Base-by-base conservation (phyloP, 1,140 invertebrate species). In the Gryllus bimaculatus region DNA sequence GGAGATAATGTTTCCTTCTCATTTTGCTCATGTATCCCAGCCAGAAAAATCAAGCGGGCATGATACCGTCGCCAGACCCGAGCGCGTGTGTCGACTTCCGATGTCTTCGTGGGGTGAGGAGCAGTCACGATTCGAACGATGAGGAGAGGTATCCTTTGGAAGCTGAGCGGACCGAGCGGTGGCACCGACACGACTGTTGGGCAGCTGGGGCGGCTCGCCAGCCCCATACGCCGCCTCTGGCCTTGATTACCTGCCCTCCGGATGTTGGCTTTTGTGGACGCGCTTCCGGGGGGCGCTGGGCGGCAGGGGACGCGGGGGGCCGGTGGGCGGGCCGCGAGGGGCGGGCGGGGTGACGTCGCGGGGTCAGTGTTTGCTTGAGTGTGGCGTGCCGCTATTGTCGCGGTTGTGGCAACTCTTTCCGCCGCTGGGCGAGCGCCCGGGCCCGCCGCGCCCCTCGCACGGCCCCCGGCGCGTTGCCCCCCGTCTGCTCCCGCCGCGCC, bases 1-100 rank as follows among this genome's bases (percentile, higher is more conserved):
- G 88, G 85, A 90, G 84, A 83, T 87, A 87, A 83, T 86, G 86
- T 84, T 85, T 87, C 84, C 85, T 89, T 88, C 85, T 88, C 90
- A 90, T 91, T 87, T 89, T 91, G 88, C 39, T 78, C 74, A 78
- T 18, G n/a, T 78, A 39, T 78, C 47, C 20, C 77, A 54, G 48
- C 13, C 54, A 66, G 54, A 66, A 78, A 15, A 78, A 78, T 78
- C 78, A 78, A 73, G 54, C 26, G 47, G 66, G 54, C 78, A 78
- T 78, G 78, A 73, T 73, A 78, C 77, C 54, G 54, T 66, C 54
- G 54, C 54, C 26, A 39, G 54, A 13, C 54, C 54, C 10, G 54
- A 66, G 10, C 18, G 54, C 10, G 18, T 18, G 54, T 66, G 54
- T 7, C 54, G 54, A 66, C 7, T 66, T 18, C 10, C 54, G 54